These are phyloP conservation scores for Falco cherrug DNA, from an alignment of 2,797 vertebrate genomes.

Conservation along the genomic window DNA sequence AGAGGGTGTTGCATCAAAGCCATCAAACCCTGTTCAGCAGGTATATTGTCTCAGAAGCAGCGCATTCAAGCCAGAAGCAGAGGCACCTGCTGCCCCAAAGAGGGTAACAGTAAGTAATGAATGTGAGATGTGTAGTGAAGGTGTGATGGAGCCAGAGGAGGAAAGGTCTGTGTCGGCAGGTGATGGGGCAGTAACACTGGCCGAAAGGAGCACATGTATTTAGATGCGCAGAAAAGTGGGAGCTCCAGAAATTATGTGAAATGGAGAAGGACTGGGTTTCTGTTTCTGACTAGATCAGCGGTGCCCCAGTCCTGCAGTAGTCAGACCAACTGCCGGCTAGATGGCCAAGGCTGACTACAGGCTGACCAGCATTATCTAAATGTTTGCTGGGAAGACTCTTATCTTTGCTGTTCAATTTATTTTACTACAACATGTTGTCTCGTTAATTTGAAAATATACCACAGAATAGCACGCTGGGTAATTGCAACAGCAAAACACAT, in stretches of 20 bases:
- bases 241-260: neutral
- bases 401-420: neutral
- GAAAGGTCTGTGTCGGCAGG: neutral
- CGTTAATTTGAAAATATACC: neutral
- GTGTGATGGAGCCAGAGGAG: neutral
- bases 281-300: neutral
- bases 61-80: neutral
- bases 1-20: neutral
- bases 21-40: neutral
- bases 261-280: neutral
- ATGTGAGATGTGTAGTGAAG: neutral
- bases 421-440: neutral
- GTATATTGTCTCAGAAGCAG: neutral
- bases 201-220: neutral
- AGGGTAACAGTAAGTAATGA: neutral
- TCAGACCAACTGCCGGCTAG: neutral
- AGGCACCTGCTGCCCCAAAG: neutral
- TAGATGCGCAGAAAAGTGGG: neutral
- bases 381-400: neutral
- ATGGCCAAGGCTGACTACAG: rapidly evolving
- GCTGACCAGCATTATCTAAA: neutral
- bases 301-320: neutral
- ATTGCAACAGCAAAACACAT: neutral
- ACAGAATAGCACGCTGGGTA: neutral
- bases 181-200: neutral